Conservation (phyloP, 2,113 vertebrate genomes). For the Muntiacus muntjak region DNA sequence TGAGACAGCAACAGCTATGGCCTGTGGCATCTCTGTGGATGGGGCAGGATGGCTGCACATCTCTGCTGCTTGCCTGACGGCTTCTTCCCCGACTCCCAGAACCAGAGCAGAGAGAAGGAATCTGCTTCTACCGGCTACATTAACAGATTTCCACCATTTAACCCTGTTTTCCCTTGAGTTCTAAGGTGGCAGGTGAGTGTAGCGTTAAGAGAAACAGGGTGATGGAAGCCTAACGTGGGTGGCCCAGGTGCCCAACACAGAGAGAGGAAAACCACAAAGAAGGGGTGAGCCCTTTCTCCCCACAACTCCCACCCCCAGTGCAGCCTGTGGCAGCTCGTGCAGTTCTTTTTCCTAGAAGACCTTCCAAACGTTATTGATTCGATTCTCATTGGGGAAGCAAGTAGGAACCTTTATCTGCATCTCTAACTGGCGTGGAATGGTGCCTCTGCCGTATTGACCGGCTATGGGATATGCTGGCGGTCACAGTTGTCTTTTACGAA, state of each 20-base stretch:
- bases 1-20: not conserved
- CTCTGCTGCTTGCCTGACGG: not conserved
- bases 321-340: conserved; percentile 56
- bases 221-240: not conserved
- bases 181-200: not conserved
- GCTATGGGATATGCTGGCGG: conserved; percentile 74
- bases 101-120: not conserved
- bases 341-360: conserved; percentile 67
- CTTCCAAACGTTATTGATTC: conserved; percentile 76
- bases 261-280: not conserved
- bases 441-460: conserved; percentile 78
- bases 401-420: conserved; percentile 79
- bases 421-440: conserved; percentile 72
- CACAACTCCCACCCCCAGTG: not conserved
- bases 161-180: conserved; percentile 35
- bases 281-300: not conserved
- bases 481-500: conserved; percentile 81
- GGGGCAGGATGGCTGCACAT: not conserved
- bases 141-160: not conserved
- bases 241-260: not conserved
- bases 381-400: conserved; percentile 77
- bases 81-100: not conserved
- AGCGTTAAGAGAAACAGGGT: not conserved
- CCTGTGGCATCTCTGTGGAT: not conserved
- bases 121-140: not conserved